Conservation (phyloP, 2,797 vertebrate species). For the Geotrypetes seraphini region DNA sequence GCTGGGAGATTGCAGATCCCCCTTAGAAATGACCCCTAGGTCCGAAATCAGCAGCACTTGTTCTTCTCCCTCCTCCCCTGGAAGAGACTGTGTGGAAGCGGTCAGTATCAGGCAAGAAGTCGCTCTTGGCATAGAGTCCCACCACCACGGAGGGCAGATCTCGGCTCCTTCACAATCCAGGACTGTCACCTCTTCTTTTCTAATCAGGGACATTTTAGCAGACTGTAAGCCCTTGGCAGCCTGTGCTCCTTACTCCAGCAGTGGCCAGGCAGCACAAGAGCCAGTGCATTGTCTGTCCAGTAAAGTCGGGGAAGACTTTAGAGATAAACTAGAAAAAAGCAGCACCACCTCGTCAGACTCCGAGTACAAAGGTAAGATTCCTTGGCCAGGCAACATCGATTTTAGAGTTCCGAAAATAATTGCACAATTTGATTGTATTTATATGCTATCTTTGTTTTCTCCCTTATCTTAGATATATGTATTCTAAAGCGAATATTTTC, state of each 20-base stretch:
- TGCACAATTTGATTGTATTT: too few species aligned
- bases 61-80: conserved; percentile 80
- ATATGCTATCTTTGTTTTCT: too few species aligned
- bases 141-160: conserved; percentile 72
- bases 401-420: too few species aligned
- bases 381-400: too few species aligned
- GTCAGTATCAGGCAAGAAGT: conserved; percentile 55
- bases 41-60: conserved; percentile 87
- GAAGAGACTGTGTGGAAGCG: conserved; percentile 77
- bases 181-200: conserved; percentile 92
- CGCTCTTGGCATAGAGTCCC: conserved; percentile 66
- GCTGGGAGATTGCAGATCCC: conserved; percentile 76
- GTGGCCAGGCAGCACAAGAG: conserved; percentile 79
- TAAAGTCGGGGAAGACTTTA: conserved; percentile 81
- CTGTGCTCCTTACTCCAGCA: conserved; percentile 91
- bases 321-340: conserved; percentile 78
- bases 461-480: too few species aligned
- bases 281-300: conserved; percentile 61
- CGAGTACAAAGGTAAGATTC: conserved; percentile 93
- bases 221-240: conserved; percentile 94
- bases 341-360: conserved; percentile 89
- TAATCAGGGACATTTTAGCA: conserved; percentile 93
- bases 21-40: conserved; percentile 84
- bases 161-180: conserved; percentile 83
- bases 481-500: too few species aligned